Conservation (phyloP, 2,113 vertebrate genomes). For the Tonatia bakeri region DNA sequence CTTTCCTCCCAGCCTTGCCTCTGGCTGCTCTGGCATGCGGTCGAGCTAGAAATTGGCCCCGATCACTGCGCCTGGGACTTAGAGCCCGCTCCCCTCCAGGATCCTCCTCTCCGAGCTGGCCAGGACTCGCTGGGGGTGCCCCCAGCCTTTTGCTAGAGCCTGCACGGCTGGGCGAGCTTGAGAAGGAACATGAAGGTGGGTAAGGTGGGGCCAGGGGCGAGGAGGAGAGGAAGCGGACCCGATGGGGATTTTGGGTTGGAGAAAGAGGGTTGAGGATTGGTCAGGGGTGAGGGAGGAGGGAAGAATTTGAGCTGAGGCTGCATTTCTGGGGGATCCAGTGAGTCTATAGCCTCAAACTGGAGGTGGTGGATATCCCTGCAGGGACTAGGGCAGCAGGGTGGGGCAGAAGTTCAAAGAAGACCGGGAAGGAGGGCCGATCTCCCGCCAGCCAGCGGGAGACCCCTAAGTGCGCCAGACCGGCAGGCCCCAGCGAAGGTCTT, state of each 20-base stretch:
- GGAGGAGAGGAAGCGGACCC: conserved; percentile 26
- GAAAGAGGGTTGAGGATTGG: neutral
- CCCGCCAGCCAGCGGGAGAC: conserved; percentile 25
- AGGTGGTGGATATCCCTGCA: neutral
- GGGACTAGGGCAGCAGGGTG: neutral
- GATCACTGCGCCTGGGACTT: neutral
- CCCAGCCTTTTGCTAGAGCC: neutral
- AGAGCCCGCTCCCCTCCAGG: neutral
- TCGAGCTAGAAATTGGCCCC: neutral
- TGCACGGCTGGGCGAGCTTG: neutral
- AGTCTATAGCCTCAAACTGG: neutral
- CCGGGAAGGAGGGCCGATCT: neutral
- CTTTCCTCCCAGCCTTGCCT: neutral
- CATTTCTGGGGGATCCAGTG: neutral
- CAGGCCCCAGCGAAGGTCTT: conserved; percentile 56
- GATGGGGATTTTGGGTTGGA: conserved; percentile 12
- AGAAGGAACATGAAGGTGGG: conserved; percentile 69
- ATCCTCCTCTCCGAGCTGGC: neutral
- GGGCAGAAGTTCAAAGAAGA: conserved; percentile 11
- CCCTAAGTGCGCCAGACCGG: conserved; percentile 31
- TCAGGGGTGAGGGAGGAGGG: neutral
- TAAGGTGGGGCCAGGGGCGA: neutral
- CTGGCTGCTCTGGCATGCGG: neutral
- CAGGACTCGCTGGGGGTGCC: neutral
- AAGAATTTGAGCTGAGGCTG: neutral